Conservation (phyloP, 2,113 vertebrate genomes). For the Brachyhypopomus gauderio region DNA sequence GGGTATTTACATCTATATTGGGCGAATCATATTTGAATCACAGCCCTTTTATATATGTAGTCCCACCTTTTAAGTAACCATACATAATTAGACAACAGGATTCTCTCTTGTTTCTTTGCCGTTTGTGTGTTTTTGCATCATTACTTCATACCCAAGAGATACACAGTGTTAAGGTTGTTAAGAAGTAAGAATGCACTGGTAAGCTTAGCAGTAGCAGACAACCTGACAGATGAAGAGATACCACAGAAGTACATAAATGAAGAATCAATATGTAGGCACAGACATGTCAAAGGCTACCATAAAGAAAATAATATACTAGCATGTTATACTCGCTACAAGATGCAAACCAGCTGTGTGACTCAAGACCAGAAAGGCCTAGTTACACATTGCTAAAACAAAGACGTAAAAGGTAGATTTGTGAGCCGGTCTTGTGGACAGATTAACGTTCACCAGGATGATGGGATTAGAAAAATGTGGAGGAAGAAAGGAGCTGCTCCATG, state of each 20-base stretch:
- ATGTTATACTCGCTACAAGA: neutral
- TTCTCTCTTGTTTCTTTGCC: neutral
- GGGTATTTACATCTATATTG: neutral
- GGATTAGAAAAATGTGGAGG: neutral
- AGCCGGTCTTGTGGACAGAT: neutral
- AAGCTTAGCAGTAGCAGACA: neutral
- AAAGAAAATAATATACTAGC: neutral
- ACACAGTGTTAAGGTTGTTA: no score
- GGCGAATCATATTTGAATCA: neutral
- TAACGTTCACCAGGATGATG: neutral
- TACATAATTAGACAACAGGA: neutral
- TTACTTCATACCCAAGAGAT: neutral
- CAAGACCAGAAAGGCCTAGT: neutral
- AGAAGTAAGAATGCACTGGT: neutral
- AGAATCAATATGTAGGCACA: slow-evolving; percentile 1
- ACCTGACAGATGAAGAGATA: neutral
- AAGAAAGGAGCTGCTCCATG: neutral
- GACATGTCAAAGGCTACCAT: neutral
- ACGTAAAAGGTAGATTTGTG: neutral
- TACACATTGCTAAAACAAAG: neutral
- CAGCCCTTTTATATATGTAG: neutral
- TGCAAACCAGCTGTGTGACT: neutral
- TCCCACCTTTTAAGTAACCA: neutral
- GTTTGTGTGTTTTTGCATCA: neutral
- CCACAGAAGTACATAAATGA: neutral